These are phyloP conservation scores for Drosophila nigrodunni DNA, from an alignment of 1,140 invertebrate genomes.

Conservation along the genomic window DNA sequence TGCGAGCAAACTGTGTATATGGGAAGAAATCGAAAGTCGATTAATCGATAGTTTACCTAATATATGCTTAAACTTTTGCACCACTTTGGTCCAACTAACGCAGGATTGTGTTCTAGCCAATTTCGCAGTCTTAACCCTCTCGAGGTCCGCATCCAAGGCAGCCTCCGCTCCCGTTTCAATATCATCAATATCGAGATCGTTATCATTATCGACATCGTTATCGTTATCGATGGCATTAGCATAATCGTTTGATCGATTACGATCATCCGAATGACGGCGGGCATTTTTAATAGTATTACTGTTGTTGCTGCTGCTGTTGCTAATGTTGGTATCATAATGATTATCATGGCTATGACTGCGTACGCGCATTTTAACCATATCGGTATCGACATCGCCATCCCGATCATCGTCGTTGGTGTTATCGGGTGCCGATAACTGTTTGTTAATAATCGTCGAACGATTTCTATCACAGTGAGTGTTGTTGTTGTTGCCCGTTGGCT, in stretches of 20 bases:
- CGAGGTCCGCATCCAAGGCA: slow-evolving; percentile 31
- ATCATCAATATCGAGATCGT: slow-evolving; percentile 32
- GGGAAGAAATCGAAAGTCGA: slow-evolving; percentile 9
- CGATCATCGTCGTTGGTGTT: slow-evolving; percentile 11
- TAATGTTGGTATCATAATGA: slow-evolving; percentile 51
- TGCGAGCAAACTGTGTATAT: slow-evolving; percentile 24
- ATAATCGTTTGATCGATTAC: slow-evolving; percentile 6
- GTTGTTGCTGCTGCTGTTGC: slow-evolving; percentile 22
- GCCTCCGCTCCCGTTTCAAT: slow-evolving; percentile 60
- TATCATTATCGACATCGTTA: slow-evolving; percentile 1
- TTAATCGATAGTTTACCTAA: slow-evolving; percentile 68
- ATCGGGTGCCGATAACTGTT: slow-evolving; percentile 31
- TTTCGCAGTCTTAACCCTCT: slow-evolving; percentile 72
- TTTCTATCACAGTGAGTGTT: slow-evolving; percentile 52
- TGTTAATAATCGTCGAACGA: slow-evolving; percentile 30
- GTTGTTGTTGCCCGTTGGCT: slow-evolving; percentile 41
- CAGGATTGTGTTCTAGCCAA: slow-evolving; percentile 75
- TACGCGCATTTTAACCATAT: slow-evolving; percentile 51
- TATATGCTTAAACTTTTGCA: slow-evolving; percentile 82
- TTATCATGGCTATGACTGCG: slow-evolving; percentile 73
- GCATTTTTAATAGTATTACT: slow-evolving; percentile 2
- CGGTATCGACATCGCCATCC: slow-evolving; percentile 26
- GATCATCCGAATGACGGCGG: slow-evolving; percentile 27
- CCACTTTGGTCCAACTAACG: slow-evolving; percentile 83
- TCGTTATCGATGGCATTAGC: slow-evolving; percentile 21